phyloP scores from a whole-genome alignment of 2,888 invertebrate genomes.

The Drosophila subsilvestris region DNA sequence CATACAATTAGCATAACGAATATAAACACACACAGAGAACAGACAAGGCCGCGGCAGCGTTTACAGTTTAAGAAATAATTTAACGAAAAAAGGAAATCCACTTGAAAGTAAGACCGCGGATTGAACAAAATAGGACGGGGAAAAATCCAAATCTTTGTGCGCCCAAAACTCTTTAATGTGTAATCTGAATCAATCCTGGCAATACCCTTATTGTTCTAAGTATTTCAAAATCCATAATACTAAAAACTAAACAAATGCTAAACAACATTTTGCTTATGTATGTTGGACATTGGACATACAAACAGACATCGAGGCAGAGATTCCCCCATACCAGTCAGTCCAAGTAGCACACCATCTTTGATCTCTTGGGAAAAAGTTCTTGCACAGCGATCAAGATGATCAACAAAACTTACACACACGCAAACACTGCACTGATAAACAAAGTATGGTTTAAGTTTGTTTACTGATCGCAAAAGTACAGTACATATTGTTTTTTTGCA shows the following conservation, averaged over 20 bases:
- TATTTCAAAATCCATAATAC: slow-evolving; percentile 62
- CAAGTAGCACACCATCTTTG: no score
- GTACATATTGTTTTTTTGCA: not conserved
- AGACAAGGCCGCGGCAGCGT: slow-evolving; percentile 64
- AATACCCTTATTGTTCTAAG: slow-evolving; percentile 58
- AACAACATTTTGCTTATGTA: slow-evolving; percentile 53
- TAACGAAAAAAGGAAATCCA: slow-evolving; percentile 35
- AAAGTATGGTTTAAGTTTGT: not conserved
- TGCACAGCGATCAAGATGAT: not conserved
- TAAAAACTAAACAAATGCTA: slow-evolving; percentile 63
- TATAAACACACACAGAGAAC: slow-evolving; percentile 40
- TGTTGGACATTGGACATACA: slow-evolving; percentile 45
- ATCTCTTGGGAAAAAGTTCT: not conserved
- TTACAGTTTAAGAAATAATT: slow-evolving; percentile 54
- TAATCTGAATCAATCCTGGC: slow-evolving; percentile 23
- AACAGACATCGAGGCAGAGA: not conserved
- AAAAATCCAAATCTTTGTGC: slow-evolving; percentile 13
- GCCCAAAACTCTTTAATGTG: slow-evolving; percentile 13
- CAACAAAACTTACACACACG: not conserved
- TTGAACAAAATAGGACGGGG: slow-evolving; percentile 21
- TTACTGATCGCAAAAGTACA: no score
- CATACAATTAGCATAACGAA: slow-evolving; percentile 32
- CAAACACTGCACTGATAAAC: not conserved
- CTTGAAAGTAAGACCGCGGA: slow-evolving; percentile 5
- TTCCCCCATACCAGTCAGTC: not conserved